Percentiles rank a stretch among this genome's conserved stretches.
phyloP scores from a whole-genome alignment of 2,797 vertebrate genomes.

The Lithobates pipiens region DNA sequence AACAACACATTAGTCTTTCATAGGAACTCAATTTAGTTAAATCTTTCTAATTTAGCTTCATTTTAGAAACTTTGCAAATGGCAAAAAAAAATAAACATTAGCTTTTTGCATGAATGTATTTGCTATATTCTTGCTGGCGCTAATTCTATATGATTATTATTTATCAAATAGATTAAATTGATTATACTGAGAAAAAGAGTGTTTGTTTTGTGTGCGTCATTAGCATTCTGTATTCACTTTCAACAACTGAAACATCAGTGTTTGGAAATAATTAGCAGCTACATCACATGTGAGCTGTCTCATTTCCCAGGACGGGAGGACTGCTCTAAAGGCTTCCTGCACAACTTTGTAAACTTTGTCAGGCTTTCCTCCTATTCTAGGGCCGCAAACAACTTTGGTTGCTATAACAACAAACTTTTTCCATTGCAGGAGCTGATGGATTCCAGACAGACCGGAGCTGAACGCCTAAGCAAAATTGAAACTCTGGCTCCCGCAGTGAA shows the following conservation, averaged over 20 bases:
- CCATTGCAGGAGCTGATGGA: conserved; percentile 89
- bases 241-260: background rate
- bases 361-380: conserved; percentile 48
- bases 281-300: background rate
- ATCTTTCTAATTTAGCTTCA: no score
- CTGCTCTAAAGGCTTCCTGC: background rate
- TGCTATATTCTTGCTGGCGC: no score
- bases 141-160: background rate
- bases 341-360: conserved; percentile 30
- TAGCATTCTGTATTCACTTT: background rate
- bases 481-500: conserved; percentile 80
- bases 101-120: no score
- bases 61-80: no score
- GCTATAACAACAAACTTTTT: conserved; percentile 71
- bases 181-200: background rate
- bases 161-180: background rate
- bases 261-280: background rate
- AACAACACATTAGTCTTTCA: no score
- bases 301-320: background rate
- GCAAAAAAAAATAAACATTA: no score
- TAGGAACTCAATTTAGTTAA: no score
- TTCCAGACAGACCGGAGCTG: conserved; percentile 86
- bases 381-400: conserved; percentile 66
- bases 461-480: conserved; percentile 87
- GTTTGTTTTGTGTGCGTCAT: background rate